Base-by-base conservation (phyloP, 2,888 invertebrate genomes). In the Tubulanus polymorphus region DNA sequence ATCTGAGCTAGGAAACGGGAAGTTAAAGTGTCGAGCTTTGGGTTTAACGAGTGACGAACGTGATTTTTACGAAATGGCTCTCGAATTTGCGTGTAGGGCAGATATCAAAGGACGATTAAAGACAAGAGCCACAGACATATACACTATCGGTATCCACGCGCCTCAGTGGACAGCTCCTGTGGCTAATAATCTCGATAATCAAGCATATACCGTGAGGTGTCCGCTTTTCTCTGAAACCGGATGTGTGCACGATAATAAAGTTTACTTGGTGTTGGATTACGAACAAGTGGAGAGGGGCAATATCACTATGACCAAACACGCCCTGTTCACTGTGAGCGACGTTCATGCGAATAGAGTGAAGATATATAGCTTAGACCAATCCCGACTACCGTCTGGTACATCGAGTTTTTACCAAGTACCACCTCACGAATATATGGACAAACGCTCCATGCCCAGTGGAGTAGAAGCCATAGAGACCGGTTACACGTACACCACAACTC, bases 161-260 rank as follows among this genome's bases (percentile, higher is more conserved):
- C 41, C 41, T 5, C 41, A 5, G 15, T 41, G 41, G 41, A 41
- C 41, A 8, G 41, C 41, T 41, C 41, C 41, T 8, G 41, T 41
- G 15, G 41, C 41, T 15, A 41, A 41, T 15, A 41, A 5, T 15
- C 41, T 41, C 41, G 15, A 41, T 15, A 8, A 18, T 8, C 6
- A 41, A 15, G 41, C 41, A 8, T 41, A 41, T 41, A 41, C 41
- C 6, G 15, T 41, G 5, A 5, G 41, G 23, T 41, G 41, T 41
- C 41, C 41, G 5, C 41, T 41, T 41, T 41, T 41, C 15, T 41
- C 41, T 15, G 41, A 41, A 41, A 41, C 41, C 15, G 41, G 41
- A 20, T 41, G 41, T 41, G 41, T 41, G 6, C 41, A 41, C 41
- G 41, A 41, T 41, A 41, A 41, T 15, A 41, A 41, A 23, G 41